Base-by-base conservation (phyloP, 1,140 invertebrate species). In the Brevipalpus yothersi region DNA sequence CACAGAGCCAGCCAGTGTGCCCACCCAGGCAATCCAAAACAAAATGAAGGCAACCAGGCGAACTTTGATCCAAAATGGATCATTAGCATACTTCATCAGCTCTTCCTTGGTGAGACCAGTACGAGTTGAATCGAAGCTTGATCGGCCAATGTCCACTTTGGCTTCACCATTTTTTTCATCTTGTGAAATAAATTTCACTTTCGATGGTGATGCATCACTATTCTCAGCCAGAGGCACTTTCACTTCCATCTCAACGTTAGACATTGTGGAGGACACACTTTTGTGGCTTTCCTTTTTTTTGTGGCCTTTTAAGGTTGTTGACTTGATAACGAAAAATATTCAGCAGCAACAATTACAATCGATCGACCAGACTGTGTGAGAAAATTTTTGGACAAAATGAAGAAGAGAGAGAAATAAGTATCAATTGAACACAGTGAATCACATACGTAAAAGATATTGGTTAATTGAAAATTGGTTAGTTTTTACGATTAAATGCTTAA, bases 31-130 rank as follows among this genome's bases (percentile, higher is more conserved):
- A 15, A 82, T 62, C 88, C 88, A 92, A 69, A 92, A 93, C 9
- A 79, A 64, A 40, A 85, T 73, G 68, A 92, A 92, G 57, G 91
- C 77, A 62, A 80, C 75, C 84, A 83, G 87, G 65, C 88, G 77
- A 53, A 89, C 71, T 55, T 79, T 78, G 40, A 89, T 77, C 87
- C 88, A 93, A 68, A 89, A 90, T 41, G 87, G 87, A 72, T 91
- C 86, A 67, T 87, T 87, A 0, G 84, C 85, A 60, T 69, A 72
- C 71, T 87, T 87, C 82, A 91, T 81, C 54, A 93, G 71, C 68
- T 92, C 88, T 67, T 90, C 86, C 71, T 91, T 92, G 5, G 80
- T 81, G 75, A 93, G 80, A 10, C 86, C 87, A 40, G 39, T 21
- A 8, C 21, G 15, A 21, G 12, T 13, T 9, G 10, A 9, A 2